A percentile compares a stretch with the other conserved stretches of the same genome.
phyloP scores from a whole-genome alignment of 2,888 invertebrate genomes.

The Andrena bucephala region DNA sequence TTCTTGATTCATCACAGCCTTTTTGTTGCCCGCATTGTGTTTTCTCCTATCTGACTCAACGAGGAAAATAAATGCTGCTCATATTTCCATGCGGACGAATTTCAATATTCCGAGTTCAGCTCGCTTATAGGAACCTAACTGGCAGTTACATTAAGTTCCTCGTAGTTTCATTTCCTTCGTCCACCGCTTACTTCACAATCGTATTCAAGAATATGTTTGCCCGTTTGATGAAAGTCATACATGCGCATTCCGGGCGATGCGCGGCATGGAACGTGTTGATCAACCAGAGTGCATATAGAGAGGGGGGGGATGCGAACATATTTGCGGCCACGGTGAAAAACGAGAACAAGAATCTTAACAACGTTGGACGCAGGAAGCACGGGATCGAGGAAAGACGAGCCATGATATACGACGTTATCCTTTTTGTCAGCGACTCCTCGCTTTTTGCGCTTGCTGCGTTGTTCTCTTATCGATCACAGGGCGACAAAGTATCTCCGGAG shows the following conservation, averaged over 20 bases:
- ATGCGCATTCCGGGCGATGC: not conserved
- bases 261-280: constrained; percentile 1
- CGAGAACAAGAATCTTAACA: constrained; percentile 10
- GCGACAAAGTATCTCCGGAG: constrained; percentile 34
- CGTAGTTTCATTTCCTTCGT: not conserved
- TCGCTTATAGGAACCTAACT: not conserved
- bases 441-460: constrained; percentile 5
- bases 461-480: constrained; percentile 14
- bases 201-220: not conserved
- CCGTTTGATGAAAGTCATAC: not conserved
- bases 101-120: not conserved
- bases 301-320: constrained; percentile 14
- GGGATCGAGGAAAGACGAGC: not conserved
- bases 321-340: constrained; percentile 22
- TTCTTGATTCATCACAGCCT: not conserved
- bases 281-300: not conserved
- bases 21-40: not conserved
- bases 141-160: not conserved
- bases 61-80: not conserved
- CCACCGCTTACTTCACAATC: not conserved
- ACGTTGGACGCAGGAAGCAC: constrained; percentile 20
- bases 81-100: not conserved
- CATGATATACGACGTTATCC: not conserved
- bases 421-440: not conserved
- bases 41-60: not conserved